phyloP scores from a whole-genome alignment of 53 echinoderm and acorn worm species.

The Mesocentrotus franciscanus region DNA sequence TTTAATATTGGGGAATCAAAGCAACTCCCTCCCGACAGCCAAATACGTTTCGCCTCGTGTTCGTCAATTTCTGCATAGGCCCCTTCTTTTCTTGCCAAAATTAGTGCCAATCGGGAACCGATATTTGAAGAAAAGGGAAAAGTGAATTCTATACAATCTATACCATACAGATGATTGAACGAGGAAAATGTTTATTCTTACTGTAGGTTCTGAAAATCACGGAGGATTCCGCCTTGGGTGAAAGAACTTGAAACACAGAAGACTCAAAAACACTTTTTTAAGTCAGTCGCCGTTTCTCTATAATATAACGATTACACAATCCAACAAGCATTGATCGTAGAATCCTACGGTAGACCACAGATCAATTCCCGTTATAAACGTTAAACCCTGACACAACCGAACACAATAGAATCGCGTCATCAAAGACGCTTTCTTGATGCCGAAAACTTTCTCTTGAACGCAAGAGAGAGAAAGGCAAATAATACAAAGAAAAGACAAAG shows the following conservation, averaged over 20 bases:
- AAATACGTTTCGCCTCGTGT: too few relatives aligned
- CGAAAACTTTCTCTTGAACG: neutral
- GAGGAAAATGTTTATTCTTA: neutral
- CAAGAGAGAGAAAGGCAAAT: neutral
- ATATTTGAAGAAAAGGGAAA: too few relatives aligned
- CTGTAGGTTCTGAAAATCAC: neutral
- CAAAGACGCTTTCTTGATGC: neutral
- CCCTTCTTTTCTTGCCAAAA: too few relatives aligned
- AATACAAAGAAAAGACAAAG: neutral
- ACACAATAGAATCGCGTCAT: slow-evolving; percentile 1
- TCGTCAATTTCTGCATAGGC: too few relatives aligned
- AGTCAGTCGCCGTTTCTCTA: neutral
- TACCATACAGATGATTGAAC: too few relatives aligned
- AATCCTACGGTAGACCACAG: neutral
- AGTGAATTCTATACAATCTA: too few relatives aligned
- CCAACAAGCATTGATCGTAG: neutral
- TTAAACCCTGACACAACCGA: neutral
- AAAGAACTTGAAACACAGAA: neutral
- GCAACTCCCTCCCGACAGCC: too few relatives aligned
- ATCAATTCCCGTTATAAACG: neutral
- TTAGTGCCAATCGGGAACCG: too few relatives aligned
- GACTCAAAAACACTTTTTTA: neutral
- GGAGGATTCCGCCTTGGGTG: neutral
- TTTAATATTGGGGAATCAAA: too few relatives aligned
- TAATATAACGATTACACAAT: neutral